These are phyloP conservation scores for Halcyon chelicuti DNA, from an alignment of 2,797 vertebrate species.

Conservation along the genomic window DNA sequence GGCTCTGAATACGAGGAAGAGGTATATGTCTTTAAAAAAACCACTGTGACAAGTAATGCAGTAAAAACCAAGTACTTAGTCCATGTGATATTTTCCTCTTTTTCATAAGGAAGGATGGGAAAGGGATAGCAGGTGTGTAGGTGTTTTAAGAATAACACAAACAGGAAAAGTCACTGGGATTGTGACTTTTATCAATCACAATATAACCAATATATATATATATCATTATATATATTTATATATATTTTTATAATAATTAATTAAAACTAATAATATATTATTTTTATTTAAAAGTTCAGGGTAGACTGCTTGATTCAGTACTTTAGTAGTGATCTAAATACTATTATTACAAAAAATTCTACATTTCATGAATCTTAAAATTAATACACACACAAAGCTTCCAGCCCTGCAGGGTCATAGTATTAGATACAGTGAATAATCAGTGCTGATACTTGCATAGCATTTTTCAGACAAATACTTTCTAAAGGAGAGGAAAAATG, in stretches of 20 bases:
- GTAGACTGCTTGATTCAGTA: neutral
- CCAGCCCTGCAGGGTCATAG: neutral
- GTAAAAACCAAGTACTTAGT: neutral
- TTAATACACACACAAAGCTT: neutral
- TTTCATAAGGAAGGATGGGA: neutral
- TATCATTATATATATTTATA: no score
- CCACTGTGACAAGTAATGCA: neutral
- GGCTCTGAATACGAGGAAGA: conserved; percentile 96
- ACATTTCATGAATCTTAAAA: neutral
- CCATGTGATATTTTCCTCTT: neutral
- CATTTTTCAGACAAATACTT: neutral
- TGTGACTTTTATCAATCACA: no score
- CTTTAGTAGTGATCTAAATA: neutral
- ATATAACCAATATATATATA: no score
- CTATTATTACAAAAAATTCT: neutral
- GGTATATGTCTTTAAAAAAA: conserved; percentile 78
- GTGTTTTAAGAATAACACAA: neutral
- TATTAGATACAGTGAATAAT: neutral
- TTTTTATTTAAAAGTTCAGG: neutral
- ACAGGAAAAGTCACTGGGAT: neutral
- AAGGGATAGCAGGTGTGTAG: neutral
- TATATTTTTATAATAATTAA: no score
- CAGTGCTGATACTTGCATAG: neutral
- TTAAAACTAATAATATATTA: neutral
- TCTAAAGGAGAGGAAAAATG: neutral